Conservation (phyloP, 1,140 invertebrate species). For the Pollicipes pollicipes region DNA sequence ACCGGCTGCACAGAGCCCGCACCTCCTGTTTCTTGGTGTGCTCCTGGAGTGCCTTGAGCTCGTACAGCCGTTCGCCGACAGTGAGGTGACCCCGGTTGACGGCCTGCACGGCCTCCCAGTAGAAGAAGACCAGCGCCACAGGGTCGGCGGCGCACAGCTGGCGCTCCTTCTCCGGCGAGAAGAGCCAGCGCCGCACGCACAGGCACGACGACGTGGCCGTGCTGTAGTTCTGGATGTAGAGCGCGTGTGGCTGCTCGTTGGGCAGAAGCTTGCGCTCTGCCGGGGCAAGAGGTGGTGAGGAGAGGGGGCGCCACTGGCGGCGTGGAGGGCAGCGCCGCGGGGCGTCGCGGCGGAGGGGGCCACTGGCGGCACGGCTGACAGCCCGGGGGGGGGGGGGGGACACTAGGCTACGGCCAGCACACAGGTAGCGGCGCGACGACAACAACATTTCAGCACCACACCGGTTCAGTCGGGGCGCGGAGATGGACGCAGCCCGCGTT, state of each 20-base stretch:
- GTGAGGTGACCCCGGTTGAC: slow-evolving; percentile 81
- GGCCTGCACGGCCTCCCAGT: slow-evolving; percentile 62
- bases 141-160: slow-evolving; percentile 20
- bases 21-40: slow-evolving; percentile 61
- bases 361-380: not conserved
- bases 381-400: not conserved
- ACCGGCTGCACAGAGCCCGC: not conserved
- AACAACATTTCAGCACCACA: too few relatives aligned
- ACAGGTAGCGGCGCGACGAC: too few relatives aligned
- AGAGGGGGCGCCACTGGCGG: too few relatives aligned
- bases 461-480: too few relatives aligned
- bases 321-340: too few relatives aligned
- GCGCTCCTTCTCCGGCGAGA: slow-evolving; percentile 55
- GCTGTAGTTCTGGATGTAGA: slow-evolving; percentile 98
- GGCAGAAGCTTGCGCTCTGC: slow-evolving; percentile 85
- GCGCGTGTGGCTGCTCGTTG: slow-evolving; percentile 85
- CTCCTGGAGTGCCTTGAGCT: slow-evolving; percentile 86
- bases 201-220: slow-evolving; percentile 94
- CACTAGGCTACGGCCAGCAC: not conserved
- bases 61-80: slow-evolving; percentile 75
- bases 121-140: slow-evolving; percentile 16
- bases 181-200: slow-evolving; percentile 85
- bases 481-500: too few relatives aligned
- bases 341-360: slow-evolving; percentile 19
- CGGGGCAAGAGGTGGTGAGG: too few relatives aligned